These are phyloP conservation scores for Idris sp. DNA, from an alignment of 1,140 invertebrate species.

Conservation along the genomic window DNA sequence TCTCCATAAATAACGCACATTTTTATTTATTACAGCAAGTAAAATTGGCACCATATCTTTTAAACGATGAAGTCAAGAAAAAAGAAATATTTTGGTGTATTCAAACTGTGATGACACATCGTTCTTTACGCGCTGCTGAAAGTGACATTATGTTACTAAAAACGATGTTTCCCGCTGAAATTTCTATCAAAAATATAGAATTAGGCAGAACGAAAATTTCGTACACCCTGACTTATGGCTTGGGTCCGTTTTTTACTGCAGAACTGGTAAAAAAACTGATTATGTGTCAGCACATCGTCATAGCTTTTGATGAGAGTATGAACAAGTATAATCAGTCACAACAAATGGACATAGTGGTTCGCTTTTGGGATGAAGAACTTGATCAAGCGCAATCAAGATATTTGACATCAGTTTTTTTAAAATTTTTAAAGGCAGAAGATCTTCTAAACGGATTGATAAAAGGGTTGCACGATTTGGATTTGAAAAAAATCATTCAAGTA, in stretches of 20 bases:
- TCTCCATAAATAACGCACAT: too few relatives aligned
- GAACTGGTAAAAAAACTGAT: conserved; percentile 1
- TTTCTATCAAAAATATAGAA: conserved; percentile 12
- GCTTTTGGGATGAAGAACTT: conserved; percentile 1
- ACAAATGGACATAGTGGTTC: conserved; percentile 20
- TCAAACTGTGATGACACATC: conserved; percentile 22
- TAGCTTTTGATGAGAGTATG: conserved; percentile 16
- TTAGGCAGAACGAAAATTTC: conserved; percentile 13
- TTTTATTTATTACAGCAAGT: too few relatives aligned
- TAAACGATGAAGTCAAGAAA: conserved; percentile 20
- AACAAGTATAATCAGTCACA: conserved; percentile 14
- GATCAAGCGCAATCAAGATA: conserved; percentile 2
- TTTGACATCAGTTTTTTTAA: conserved; percentile 24
- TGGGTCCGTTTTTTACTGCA: conserved; percentile 12
- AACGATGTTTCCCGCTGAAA: conserved; percentile 11
- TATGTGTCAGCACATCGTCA: conserved; percentile 1
- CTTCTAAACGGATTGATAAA: conserved; percentile 1
- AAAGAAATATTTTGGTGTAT: conserved; percentile 17
- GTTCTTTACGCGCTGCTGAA: conserved; percentile 18
- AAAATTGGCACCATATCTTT: too few relatives aligned
- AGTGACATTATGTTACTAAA: conserved; percentile 11
- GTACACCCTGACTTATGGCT: conserved; percentile 8
- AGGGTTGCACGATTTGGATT: conserved; percentile 2
- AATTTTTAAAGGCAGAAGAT: conserved; percentile 1
- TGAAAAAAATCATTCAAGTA: conserved; percentile 39